Evolutionary conservation across 2,113 vertebrate species (phyloP).

Genomic region (Myodes glareolus): DNA sequence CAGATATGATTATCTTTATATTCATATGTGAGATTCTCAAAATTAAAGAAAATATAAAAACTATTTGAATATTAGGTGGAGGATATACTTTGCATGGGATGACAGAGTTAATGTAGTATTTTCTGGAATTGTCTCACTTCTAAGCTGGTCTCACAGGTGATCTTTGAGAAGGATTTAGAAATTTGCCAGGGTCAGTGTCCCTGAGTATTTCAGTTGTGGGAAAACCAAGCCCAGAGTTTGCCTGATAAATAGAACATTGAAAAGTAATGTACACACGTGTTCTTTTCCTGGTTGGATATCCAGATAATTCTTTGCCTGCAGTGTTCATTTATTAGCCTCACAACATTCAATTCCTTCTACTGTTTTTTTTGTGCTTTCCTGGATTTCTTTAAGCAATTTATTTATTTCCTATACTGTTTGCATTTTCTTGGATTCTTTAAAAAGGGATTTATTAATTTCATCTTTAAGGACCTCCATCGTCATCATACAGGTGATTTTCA

Average conservation of each 20-base stretch:
- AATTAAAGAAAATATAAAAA: not conserved
- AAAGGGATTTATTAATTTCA: not conserved
- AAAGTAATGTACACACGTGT: not conserved
- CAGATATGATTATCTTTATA: not conserved
- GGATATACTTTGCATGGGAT: not conserved
- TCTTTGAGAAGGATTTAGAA: not conserved
- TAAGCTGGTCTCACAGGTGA: not conserved
- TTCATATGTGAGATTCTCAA: not conserved
- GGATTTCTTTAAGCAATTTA: not conserved
- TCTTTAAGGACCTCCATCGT: not conserved
- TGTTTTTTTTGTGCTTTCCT: not conserved
- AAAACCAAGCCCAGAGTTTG: not conserved
- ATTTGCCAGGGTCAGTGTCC: not conserved
- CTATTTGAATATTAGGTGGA: slow-evolving; percentile 17
- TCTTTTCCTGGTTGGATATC: not conserved
- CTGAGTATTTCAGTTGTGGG: not conserved
- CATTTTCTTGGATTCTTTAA: not conserved
- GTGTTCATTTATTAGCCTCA: not conserved
- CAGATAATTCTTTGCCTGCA: not conserved
- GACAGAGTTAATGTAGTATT: not conserved
- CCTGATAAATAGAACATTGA: not conserved
- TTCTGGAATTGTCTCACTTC: slow-evolving; percentile 4
- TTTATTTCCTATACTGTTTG: not conserved
- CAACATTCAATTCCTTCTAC: not conserved
- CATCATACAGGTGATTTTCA: not conserved